Conservation (phyloP, 2,888 invertebrate species). For the Cenopis cana region DNA sequence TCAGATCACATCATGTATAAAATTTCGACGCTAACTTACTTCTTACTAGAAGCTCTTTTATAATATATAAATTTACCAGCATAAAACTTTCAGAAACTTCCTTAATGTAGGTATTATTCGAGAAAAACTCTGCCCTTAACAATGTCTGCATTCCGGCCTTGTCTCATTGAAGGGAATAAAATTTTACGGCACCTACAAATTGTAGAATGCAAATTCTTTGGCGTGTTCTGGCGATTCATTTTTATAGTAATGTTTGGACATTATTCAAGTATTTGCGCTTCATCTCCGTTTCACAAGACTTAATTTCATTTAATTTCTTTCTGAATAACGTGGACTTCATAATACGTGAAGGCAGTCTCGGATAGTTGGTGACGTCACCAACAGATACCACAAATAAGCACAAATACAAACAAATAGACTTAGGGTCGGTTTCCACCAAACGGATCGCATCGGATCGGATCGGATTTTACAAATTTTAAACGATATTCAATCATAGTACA, state of each 20-base stretch:
- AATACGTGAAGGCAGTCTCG: background rate
- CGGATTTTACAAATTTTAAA: too few species aligned
- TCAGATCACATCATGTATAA: too few species aligned
- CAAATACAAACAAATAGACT: too few species aligned
- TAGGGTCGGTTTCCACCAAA: too few species aligned
- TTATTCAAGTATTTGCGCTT: slow-evolving; percentile 25
- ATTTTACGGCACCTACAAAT: slow-evolving; percentile 43
- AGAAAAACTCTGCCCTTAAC: slow-evolving; percentile 17
- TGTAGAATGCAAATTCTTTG: slow-evolving; percentile 41
- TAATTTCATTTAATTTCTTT: background rate
- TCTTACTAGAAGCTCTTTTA: too few species aligned
- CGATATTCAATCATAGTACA: too few species aligned
- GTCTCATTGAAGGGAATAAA: slow-evolving; percentile 39
- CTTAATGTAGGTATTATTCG: background rate
- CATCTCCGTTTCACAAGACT: background rate
- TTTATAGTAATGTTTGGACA: slow-evolving; percentile 34
- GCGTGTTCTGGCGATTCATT: slow-evolving; percentile 25
- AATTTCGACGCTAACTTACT: too few species aligned
- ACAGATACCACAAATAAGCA: too few species aligned
- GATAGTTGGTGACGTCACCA: background rate
- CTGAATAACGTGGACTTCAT: background rate
- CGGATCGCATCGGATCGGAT: too few species aligned
- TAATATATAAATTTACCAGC: background rate
- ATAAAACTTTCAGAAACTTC: background rate
- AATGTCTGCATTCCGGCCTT: slow-evolving; percentile 20